Evolutionary conservation across 2,888 invertebrate genomes (phyloP), one percentile per base, ranked within the genome.

Genomic region (Diaperis boleti): DNA sequence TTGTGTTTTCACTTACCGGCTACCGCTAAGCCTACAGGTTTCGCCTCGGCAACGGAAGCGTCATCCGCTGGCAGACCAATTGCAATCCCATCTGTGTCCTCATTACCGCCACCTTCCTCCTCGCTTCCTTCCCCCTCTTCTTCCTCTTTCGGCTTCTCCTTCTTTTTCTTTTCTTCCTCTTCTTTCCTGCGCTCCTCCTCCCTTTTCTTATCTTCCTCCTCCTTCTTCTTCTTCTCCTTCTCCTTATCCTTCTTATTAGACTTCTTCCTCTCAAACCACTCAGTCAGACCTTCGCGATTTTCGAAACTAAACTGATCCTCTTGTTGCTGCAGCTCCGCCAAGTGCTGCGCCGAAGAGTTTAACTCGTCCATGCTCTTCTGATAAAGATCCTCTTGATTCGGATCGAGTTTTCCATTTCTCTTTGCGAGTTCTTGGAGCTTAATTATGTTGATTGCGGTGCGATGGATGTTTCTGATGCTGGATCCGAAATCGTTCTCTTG

Each of bases 41-140:
- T 91, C 0, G 91, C 91, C 81, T 92, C 91, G 15, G 92, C 91
- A 10, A 92, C 87, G 0, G 87, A 86, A 8, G 87, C 85, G 62
- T 87, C 86, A 59, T 85, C 84, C 8, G 85, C 83, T 1, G 87
- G 87, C 2, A 83, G 79, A 64, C 84, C 83, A 13, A 87, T 80
- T 14, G 83, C 79, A 7, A 82, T 78, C 1, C 81, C 80, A 15
- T 82, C 82, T 11, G 76, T 76, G 1, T 74, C 74, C 0, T 84
- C 80, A 26, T 74, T 72, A 15, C 72, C 73, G 29, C 74, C 72
- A 15, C 72, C 73, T 35, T 75, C 74, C 31, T 70, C 73, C 41
- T 76, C 69, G 76, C 70, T 67, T 52, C 71, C 67, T 55, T 72
- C 67, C 45, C 73, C 72, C 42, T 71, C 67, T 45, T 71, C 59